phyloP scores from a whole-genome alignment of 2,113 vertebrate genomes.

The Podarcis muralis region DNA sequence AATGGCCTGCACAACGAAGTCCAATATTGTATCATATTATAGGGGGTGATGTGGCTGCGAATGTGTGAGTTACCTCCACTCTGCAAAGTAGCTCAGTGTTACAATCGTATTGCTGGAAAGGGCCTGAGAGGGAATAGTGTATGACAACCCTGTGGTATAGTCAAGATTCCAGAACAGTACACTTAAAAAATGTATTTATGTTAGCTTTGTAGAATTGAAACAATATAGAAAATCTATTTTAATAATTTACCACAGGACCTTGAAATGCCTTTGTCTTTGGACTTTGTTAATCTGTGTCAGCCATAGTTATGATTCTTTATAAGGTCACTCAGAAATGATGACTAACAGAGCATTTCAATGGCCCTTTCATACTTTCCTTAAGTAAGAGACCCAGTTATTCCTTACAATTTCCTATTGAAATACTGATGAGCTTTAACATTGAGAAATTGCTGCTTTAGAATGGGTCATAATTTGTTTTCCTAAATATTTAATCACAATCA shows the following conservation, averaged over 20 bases:
- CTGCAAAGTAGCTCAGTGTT: no score
- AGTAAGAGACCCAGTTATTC: constrained; percentile 1
- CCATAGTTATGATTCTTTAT: background rate
- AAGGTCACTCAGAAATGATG: background rate
- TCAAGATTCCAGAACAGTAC: background rate
- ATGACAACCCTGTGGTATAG: no score
- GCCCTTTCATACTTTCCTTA: constrained; percentile 12
- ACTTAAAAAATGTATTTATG: background rate
- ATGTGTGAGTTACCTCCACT: no score
- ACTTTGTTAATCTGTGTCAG: constrained; percentile 13
- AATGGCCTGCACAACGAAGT: no score
- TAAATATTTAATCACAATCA: background rate
- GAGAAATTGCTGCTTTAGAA: no score
- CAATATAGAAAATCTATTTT: background rate
- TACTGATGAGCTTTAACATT: background rate
- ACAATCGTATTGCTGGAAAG: no score
- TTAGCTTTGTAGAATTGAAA: background rate
- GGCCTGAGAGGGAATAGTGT: no score
- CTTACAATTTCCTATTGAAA: constrained; percentile 1
- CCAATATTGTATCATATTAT: no score
- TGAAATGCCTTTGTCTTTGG: background rate
- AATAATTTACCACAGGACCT: background rate
- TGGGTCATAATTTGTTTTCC: background rate
- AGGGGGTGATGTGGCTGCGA: no score
- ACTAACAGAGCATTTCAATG: background rate